Percentiles rank a stretch among this genome's conserved stretches.
These are phyloP conservation scores for Cybosia mesomella DNA, from an alignment of 2,888 invertebrate species.

Conservation along the genomic window DNA sequence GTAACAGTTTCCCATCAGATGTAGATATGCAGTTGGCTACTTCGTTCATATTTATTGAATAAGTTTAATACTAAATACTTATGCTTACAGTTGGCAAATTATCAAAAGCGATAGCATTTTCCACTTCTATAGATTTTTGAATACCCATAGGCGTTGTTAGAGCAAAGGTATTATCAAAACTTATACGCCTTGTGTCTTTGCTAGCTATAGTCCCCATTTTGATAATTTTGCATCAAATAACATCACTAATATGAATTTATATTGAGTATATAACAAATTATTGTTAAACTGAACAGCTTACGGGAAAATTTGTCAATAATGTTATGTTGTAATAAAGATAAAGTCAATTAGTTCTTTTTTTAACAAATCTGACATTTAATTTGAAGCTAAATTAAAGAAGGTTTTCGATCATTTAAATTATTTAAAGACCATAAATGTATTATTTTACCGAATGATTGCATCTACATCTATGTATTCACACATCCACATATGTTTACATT, in stretches of 20 bases:
- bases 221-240: conserved; percentile 25
- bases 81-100: conserved; percentile 63
- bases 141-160: conserved; percentile 65
- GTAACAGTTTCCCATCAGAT: neutral
- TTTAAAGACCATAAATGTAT: too few species aligned
- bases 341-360: conserved; percentile 1
- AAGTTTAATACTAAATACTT: neutral
- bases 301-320: conserved; percentile 10
- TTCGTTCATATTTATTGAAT: neutral
- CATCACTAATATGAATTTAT: neutral
- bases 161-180: conserved; percentile 77
- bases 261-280: neutral
- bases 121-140: conserved; percentile 67
- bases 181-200: conserved; percentile 76
- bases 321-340: neutral
- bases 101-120: conserved; percentile 60
- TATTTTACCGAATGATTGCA: too few species aligned
- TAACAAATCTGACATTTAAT: neutral
- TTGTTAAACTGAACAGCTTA: neutral
- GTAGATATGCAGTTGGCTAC: neutral
- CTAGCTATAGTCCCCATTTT: conserved; percentile 72
- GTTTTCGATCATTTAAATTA: neutral
- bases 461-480: too few species aligned
- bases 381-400: neutral
- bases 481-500: too few species aligned